Evolutionary conservation across 2,113 vertebrate species (phyloP).

Genomic region (Platichthys flesus): DNA sequence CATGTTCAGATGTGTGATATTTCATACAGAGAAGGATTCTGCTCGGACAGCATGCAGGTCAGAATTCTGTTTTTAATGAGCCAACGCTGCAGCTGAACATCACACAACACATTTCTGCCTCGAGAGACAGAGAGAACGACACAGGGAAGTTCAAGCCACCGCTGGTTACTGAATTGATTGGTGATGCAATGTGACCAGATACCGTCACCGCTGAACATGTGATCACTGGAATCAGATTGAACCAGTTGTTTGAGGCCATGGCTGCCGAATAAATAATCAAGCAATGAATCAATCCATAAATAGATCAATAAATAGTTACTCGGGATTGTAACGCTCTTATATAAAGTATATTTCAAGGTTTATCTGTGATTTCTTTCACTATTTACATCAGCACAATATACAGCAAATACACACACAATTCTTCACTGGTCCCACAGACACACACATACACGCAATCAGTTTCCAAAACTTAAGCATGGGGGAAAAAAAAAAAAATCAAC

Average conservation of each 20-base stretch:
- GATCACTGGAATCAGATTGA: constrained; percentile 1
- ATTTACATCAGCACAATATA: constrained; percentile 72
- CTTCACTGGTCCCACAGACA: constrained; percentile 13
- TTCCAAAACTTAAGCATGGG: constrained; percentile 1
- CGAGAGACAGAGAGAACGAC: constrained; percentile 5
- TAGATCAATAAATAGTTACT: constrained; percentile 70
- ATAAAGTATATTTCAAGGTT: constrained; percentile 67
- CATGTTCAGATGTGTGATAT: not conserved
- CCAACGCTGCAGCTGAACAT: constrained; percentile 3
- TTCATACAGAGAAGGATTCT: constrained; percentile 7
- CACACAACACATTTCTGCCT: constrained; percentile 8
- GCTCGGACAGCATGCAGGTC: constrained; percentile 34
- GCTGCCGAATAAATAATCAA: constrained; percentile 54
- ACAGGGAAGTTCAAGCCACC: constrained; percentile 53
- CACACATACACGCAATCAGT: constrained; percentile 1
- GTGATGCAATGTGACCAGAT: not conserved
- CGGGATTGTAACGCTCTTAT: constrained; percentile 64
- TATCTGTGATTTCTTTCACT: constrained; percentile 62
- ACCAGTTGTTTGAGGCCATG: constrained; percentile 21
- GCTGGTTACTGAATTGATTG: constrained; percentile 36
- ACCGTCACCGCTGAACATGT: not conserved
- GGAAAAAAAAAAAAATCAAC: not conserved
- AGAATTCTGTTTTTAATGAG: constrained; percentile 12
- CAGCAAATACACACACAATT: not conserved
- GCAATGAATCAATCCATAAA: constrained; percentile 59